Evolutionary conservation across 2,797 vertebrate genomes (phyloP).

Genomic region (Thunnus albacares): DNA sequence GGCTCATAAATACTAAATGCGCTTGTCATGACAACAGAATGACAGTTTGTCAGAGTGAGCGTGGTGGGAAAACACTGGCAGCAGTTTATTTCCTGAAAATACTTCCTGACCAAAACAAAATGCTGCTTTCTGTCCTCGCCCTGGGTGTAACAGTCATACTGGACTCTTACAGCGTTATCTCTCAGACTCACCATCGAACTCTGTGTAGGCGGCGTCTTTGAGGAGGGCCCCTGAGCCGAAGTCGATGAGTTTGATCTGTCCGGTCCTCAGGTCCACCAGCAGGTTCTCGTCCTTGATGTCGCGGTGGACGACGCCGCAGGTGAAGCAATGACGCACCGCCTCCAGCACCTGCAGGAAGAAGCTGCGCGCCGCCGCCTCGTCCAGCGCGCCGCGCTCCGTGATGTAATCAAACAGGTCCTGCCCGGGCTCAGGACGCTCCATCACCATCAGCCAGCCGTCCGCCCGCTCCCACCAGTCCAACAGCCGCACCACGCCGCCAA

Average conservation of each 20-base stretch:
- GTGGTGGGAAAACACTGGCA: too few species aligned
- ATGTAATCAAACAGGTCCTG: conserved; percentile 96
- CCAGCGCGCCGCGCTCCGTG: conserved; percentile 93
- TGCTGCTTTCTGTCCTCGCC: too few species aligned
- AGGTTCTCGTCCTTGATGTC: conserved; percentile 97
- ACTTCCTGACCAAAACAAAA: too few species aligned
- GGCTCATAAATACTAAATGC: not conserved
- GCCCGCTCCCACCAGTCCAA: conserved; percentile 93
- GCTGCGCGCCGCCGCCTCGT: conserved; percentile 90
- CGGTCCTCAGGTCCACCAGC: conserved; percentile 91
- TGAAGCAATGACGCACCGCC: conserved; percentile 93
- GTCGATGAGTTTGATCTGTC: conserved; percentile 94
- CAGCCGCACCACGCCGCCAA: conserved; percentile 91
- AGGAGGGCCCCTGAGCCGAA: conserved; percentile 95
- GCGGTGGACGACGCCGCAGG: conserved; percentile 92
- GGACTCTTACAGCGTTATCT: too few species aligned
- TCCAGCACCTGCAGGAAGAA: conserved; percentile 94
- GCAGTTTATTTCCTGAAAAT: not conserved
- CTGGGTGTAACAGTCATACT: too few species aligned
- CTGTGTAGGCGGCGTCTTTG: conserved; percentile 94
- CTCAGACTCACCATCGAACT: conserved; percentile 90
- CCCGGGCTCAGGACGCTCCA: conserved; percentile 92
- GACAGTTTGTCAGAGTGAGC: not conserved
- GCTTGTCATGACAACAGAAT: not conserved
- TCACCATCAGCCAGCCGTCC: conserved; percentile 92